Conservation (phyloP, 2,888 invertebrate genomes). For the Eupithecia insigniata region DNA sequence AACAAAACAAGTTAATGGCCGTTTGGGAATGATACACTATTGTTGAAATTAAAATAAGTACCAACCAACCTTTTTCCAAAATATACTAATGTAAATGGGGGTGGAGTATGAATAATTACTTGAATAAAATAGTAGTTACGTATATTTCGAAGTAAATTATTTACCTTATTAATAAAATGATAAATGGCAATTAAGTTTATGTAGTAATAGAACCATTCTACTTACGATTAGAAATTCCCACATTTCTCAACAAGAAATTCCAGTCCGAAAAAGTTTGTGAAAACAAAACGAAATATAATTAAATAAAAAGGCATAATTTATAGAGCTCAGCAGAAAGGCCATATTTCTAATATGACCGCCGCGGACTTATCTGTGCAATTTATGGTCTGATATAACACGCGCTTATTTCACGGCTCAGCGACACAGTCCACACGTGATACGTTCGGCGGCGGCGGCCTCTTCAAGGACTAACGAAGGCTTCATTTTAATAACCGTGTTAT, state of each 20-base stretch:
- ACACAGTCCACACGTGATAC: constrained; percentile 6
- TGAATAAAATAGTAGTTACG: background rate
- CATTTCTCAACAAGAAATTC: background rate
- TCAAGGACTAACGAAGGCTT: background rate
- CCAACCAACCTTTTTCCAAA: background rate
- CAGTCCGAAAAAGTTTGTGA: background rate
- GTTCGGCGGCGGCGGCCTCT: background rate
- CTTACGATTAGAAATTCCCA: background rate
- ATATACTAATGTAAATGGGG: background rate
- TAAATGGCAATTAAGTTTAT: background rate
- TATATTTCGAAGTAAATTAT: background rate
- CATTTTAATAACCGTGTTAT: background rate
- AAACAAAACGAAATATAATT: background rate
- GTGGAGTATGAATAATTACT: background rate
- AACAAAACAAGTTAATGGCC: constrained; percentile 17
- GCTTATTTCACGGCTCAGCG: constrained; percentile 23
- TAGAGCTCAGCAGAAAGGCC: constrained; percentile 11
- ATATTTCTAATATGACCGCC: constrained; percentile 26
- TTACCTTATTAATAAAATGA: background rate
- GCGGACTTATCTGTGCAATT: constrained; percentile 28
- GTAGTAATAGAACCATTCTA: background rate
- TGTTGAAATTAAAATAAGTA: constrained; percentile 9
- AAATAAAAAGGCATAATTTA: constrained; percentile 15
- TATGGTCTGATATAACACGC: constrained; percentile 21
- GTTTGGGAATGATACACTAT: constrained; percentile 16